These are phyloP conservation scores for Crocodylus rhombifer DNA, from an alignment of 2,797 vertebrate species.

Conservation along the genomic window DNA sequence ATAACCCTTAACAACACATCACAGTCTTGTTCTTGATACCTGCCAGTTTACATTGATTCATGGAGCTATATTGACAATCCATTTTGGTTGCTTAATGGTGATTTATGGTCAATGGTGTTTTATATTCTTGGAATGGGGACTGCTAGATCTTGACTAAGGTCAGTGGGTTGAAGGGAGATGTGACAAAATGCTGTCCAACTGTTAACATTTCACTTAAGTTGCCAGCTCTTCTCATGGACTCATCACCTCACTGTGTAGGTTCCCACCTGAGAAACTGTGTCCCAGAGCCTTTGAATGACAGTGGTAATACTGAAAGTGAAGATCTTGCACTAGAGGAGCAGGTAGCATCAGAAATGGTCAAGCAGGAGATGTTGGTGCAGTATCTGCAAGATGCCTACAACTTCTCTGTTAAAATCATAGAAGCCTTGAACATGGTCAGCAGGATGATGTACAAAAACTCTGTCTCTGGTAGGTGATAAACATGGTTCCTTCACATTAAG, in stretches of 20 bases:
- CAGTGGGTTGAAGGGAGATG: not conserved
- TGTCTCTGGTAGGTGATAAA: constrained; percentile 84
- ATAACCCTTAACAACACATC: too few species aligned
- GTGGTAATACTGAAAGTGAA: not conserved
- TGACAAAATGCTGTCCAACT: not conserved
- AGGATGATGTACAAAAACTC: constrained; percentile 93
- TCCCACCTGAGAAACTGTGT: not conserved
- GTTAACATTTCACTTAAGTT: not conserved
- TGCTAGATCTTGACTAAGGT: not conserved
- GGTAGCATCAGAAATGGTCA: constrained; percentile 82
- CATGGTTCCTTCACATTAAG: not conserved
- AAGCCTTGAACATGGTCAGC: constrained; percentile 90
- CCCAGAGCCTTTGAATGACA: not conserved
- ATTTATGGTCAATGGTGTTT: too few species aligned
- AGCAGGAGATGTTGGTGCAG: constrained; percentile 96
- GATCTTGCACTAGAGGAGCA: not conserved
- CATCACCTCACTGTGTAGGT: not conserved
- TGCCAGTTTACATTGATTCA: too few species aligned
- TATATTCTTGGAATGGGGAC: not conserved
- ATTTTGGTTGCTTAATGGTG: not conserved
- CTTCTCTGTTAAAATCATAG: constrained; percentile 92
- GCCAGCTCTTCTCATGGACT: not conserved
- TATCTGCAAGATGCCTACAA: constrained; percentile 92
- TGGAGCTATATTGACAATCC: not conserved
- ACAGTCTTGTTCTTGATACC: too few species aligned